Conservation (phyloP, 2,113 vertebrate genomes). For the Prionailurus bengalensis region DNA sequence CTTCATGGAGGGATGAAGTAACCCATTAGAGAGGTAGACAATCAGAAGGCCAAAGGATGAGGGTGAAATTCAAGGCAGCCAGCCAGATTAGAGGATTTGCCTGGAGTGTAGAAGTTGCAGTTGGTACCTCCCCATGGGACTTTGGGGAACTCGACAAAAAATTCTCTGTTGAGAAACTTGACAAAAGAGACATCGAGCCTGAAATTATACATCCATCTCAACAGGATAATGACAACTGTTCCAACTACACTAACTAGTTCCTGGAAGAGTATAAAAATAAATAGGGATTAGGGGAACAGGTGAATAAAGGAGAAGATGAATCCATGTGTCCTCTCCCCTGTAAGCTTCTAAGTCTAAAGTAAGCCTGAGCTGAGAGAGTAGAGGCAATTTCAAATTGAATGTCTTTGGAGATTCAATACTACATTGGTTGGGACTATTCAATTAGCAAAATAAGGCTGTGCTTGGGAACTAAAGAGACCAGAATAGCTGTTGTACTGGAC, state of each 20-base stretch:
- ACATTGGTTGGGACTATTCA: background rate
- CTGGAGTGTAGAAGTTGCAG: background rate
- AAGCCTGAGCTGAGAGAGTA: background rate
- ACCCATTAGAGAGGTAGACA: background rate
- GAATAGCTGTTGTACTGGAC: background rate
- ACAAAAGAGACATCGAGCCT: background rate
- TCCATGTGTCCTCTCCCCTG: fast-evolving
- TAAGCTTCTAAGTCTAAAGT: background rate
- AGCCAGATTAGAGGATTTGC: background rate
- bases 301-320: background rate
- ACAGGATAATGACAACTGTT: background rate
- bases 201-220: background rate
- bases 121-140: background rate
- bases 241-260: background rate
- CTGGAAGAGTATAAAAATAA: background rate
- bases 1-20: background rate
- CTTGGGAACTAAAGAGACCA: background rate
- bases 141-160: background rate
- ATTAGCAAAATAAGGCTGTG: background rate
- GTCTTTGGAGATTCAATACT: background rate
- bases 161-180: background rate
- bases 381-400: background rate
- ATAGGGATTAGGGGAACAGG: background rate
- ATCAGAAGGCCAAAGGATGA: background rate
- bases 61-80: background rate